Evolutionary conservation across 2,113 vertebrate species (phyloP).

Genomic region (Rissa tridactyla): DNA sequence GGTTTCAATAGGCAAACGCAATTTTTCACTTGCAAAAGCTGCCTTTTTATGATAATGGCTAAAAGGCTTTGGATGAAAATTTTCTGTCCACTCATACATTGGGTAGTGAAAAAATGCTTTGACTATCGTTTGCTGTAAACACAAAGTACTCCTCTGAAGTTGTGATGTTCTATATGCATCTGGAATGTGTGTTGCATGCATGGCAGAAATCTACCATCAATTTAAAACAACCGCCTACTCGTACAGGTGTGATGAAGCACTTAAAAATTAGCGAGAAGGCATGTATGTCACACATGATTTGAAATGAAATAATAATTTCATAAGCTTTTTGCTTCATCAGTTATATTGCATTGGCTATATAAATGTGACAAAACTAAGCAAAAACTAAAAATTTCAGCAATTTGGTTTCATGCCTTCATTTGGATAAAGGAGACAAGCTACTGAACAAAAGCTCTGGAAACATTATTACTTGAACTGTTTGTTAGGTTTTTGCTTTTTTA

Average conservation of each 20-base stretch:
- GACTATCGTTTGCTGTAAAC: neutral
- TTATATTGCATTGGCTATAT: accelerated
- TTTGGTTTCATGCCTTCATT: neutral
- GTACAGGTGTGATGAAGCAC: neutral
- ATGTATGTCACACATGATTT: neutral
- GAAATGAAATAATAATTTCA: neutral
- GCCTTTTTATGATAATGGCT: constrained; percentile 3
- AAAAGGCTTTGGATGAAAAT: neutral
- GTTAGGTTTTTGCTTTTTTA: neutral
- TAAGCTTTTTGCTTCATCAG: neutral
- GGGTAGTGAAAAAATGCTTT: accelerated
- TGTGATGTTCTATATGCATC: accelerated
- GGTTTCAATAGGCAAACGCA: neutral
- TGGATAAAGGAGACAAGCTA: neutral
- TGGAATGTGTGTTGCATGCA: neutral
- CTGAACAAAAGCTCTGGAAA: neutral
- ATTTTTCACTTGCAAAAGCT: constrained; percentile 24
- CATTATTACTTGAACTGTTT: neutral
- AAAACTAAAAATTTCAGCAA: accelerated
- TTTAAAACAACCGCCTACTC: neutral
- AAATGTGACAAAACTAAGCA: neutral
- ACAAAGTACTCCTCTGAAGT: neutral
- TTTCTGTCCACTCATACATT: neutral
- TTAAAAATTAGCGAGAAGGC: neutral
- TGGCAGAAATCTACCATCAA: neutral